Evolutionary conservation across 1,140 invertebrate genomes (phyloP), one percentile per base, ranked within the genome.

Genomic region (Sesamia nonagrioides): DNA sequence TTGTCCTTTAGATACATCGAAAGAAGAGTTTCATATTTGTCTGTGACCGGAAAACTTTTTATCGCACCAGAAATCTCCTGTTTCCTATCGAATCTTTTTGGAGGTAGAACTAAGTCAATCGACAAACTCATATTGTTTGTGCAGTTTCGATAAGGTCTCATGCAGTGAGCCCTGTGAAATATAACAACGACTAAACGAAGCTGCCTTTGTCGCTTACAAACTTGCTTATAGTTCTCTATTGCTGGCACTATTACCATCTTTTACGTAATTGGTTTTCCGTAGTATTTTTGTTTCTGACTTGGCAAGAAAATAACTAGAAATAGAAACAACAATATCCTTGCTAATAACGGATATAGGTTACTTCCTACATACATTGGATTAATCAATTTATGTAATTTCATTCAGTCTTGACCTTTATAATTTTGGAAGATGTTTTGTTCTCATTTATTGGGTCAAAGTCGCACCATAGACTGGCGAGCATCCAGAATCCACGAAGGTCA

Each of bases 361-460:
- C 35, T 33, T 35, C 56, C 56, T 33, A 40, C 37, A 40, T 45
- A 13, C 42, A 50, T n/a, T 50, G 2, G 45, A 50, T 50, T 50
- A 50, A 50, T 50, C 45, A 50, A 50, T n/a, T 45, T 11, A 45
- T 17, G 9, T 48, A 69, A 42, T 45, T 69, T 50, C n/a, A 50
- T 68, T 68, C 42, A 52, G 37, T 37, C 40, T 68, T 68, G 60
- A 21, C 60, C 45, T 40, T 17, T 35, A 66, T 52, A 45, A 40
- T 54, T 66, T 66, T 45, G 18, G 42, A 42, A 48, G 40, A 37
- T 76, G 37, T 27, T 52, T 18, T 40, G 40, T 54, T 63, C 40
- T 60, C 50, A 17, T 42, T 75, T 48, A 66, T 54, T 80, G 40
- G 76, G 76, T 78, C 74, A 81, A 77, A 61, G 79, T 76, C 73